Percentiles rank a stretch among this genome's conserved stretches.
These are phyloP conservation scores for Chascanopsetta lugubris DNA, from an alignment of 2,113 vertebrate species.

Conservation along the genomic window DNA sequence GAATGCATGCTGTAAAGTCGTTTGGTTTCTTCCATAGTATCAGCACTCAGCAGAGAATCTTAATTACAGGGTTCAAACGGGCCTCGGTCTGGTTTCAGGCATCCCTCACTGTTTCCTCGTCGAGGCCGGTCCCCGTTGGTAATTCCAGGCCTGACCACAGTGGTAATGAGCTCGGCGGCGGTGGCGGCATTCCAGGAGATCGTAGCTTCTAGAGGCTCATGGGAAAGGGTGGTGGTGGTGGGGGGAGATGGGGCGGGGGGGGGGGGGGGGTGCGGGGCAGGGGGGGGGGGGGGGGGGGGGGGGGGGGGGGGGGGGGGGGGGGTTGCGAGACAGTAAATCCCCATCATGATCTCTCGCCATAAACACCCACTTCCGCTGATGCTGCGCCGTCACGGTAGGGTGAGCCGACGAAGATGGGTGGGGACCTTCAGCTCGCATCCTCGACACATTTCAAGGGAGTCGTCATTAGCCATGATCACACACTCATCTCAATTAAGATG, in stretches of 20 bases:
- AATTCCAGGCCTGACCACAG: constrained; percentile 80
- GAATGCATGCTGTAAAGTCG: constrained; percentile 78
- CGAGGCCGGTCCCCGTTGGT: constrained; percentile 70
- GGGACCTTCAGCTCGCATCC: constrained; percentile 36
- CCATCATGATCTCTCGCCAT: constrained; percentile 67
- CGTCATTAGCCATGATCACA: constrained; percentile 34
- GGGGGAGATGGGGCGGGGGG: too few relatives aligned
- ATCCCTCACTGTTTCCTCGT: constrained; percentile 76
- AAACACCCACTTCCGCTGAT: constrained; percentile 76
- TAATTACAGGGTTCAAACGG: constrained; percentile 80
- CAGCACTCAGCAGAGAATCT: constrained; percentile 79
- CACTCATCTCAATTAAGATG: constrained; percentile 34
- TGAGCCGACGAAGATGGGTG: constrained; percentile 65
- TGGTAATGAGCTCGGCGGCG: constrained; percentile 71
- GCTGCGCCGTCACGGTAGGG: constrained; percentile 60
- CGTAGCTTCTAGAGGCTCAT: constrained; percentile 69
- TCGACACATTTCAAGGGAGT: constrained; percentile 24
- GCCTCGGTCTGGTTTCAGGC: constrained; percentile 77
- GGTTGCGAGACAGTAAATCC: constrained; percentile 72
- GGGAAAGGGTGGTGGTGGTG: constrained; percentile 79
- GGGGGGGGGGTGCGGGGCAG: constrained; percentile 74
- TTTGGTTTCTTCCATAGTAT: constrained; percentile 81
- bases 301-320: constrained; percentile 77
- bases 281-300: constrained; percentile 70
- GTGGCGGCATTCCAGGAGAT: constrained; percentile 76